Conservation (phyloP, 2,888 invertebrate genomes). For the Neoaliturus tenellus region DNA sequence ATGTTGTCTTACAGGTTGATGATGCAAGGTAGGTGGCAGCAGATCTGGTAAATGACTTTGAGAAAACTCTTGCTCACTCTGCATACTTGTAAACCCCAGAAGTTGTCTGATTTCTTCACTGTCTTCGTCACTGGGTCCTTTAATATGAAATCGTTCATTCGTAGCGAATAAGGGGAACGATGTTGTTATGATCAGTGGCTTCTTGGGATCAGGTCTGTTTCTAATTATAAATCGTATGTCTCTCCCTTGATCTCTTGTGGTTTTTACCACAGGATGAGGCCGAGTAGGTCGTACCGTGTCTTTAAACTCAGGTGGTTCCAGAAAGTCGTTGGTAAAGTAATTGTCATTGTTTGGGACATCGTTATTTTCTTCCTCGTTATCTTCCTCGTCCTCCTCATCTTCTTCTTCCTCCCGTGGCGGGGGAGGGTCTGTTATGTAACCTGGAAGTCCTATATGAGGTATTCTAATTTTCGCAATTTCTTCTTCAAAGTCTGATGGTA, state of each 20-base stretch:
- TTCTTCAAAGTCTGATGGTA: conserved; percentile 25
- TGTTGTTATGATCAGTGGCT: not conserved
- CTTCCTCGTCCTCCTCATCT: not conserved
- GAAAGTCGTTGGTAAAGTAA: conserved; percentile 23
- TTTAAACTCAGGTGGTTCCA: conserved; percentile 28
- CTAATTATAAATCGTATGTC: not conserved
- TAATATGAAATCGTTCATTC: not conserved
- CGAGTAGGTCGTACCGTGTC: not conserved
- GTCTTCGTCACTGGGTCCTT: not conserved
- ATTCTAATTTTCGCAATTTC: conserved; percentile 34
- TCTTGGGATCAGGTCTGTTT: conserved; percentile 1
- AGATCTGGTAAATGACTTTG: too few species aligned
- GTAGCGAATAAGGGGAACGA: not conserved
- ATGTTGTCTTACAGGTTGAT: not conserved
- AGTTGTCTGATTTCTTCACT: not conserved
- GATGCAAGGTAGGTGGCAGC: not conserved
- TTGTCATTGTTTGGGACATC: conserved; percentile 7
- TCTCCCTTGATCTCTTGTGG: not conserved
- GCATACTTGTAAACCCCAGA: not conserved
- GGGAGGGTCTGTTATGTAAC: conserved; percentile 31
- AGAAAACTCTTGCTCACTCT: not conserved
- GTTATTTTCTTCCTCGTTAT: not conserved
- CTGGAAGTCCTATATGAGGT: conserved; percentile 12
- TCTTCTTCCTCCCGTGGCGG: not conserved
- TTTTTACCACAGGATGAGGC: not conserved